phyloP scores from a whole-genome alignment of 2,888 invertebrate species.

The Drosophila anomalata region DNA sequence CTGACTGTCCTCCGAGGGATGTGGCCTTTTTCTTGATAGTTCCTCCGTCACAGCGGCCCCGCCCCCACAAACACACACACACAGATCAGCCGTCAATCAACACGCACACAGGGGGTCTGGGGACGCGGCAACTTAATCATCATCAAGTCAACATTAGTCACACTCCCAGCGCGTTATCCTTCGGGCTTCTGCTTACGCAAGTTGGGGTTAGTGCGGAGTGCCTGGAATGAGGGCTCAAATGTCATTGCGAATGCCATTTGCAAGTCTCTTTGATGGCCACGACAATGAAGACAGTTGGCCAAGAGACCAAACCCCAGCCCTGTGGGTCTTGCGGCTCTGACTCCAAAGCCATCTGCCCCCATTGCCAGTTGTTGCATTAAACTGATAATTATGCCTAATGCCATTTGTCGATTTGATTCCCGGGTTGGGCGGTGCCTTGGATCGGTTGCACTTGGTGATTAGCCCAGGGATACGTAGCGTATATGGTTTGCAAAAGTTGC shows the following conservation, averaged over 20 bases:
- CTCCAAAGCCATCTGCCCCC: constrained; percentile 8
- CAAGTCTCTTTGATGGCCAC: constrained; percentile 71
- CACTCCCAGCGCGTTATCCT: constrained; percentile 66
- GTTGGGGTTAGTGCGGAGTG: not conserved
- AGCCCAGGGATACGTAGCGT: constrained; percentile 15
- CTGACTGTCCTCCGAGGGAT: constrained; percentile 21
- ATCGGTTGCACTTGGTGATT: constrained; percentile 66
- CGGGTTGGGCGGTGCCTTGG: constrained; percentile 29
- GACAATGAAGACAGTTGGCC: constrained; percentile 63
- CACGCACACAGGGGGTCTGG: constrained; percentile 54
- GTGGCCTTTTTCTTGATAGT: constrained; percentile 48
- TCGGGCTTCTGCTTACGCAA: constrained; percentile 31
- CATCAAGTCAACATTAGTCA: constrained; percentile 76
- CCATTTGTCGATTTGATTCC: constrained; percentile 36
- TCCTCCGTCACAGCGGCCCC: constrained; percentile 17
- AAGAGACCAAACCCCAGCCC: constrained; percentile 41
- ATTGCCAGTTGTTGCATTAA: constrained; percentile 50
- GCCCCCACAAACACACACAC: constrained; percentile 49
- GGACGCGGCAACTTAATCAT: constrained; percentile 73
- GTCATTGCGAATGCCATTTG: constrained; percentile 70
- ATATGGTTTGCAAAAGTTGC: not conserved
- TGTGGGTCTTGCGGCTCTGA: constrained; percentile 12
- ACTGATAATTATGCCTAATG: constrained; percentile 68
- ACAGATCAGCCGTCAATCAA: constrained; percentile 53
- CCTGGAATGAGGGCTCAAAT: constrained; percentile 49